Percentiles rank a stretch among this genome's conserved stretches.
These are phyloP conservation scores for Acrocyrtus sp. DNA, from an alignment of 2,888 invertebrate genomes.

Conservation along the genomic window DNA sequence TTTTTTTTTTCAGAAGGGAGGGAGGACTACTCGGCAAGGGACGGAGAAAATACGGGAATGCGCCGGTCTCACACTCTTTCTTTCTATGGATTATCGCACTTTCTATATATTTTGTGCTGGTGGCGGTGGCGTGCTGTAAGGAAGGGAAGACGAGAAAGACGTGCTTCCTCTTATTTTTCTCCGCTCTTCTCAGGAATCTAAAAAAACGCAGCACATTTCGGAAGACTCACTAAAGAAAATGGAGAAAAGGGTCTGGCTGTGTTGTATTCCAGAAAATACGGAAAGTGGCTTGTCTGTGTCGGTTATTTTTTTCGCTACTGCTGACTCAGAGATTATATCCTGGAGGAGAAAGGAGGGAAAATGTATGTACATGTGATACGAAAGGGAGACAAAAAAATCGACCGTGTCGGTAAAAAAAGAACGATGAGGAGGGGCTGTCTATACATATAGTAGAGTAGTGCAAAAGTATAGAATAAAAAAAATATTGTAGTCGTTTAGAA, in stretches of 20 bases:
- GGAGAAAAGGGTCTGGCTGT: too few relatives aligned
- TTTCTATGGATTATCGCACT: conserved; percentile 32
- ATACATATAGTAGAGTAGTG: too few relatives aligned
- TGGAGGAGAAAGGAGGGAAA: conserved; percentile 29
- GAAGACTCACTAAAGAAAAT: too few relatives aligned
- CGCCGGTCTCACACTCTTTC: conserved; percentile 33
- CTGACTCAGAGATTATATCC: conserved; percentile 52
- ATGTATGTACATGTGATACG: conserved; percentile 51
- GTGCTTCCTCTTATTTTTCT: conserved; percentile 29
- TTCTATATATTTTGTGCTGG: too few relatives aligned
- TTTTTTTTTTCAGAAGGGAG: neutral
- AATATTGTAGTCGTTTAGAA: too few relatives aligned
- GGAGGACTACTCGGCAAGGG: conserved; percentile 37
- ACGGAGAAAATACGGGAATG: conserved; percentile 48
- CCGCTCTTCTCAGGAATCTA: conserved; percentile 5
- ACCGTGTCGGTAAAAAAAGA: conserved; percentile 45
- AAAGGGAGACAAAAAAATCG: conserved; percentile 46
- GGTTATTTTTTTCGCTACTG: too few relatives aligned
- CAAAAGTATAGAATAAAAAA: too few relatives aligned
- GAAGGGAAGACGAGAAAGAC: conserved; percentile 10
- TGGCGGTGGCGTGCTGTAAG: conserved; percentile 7
- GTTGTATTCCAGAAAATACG: too few relatives aligned
- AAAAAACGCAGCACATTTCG: too few relatives aligned
- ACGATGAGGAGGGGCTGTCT: conserved; percentile 47
- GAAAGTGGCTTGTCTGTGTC: too few relatives aligned